Conservation (phyloP, 92 coral and sea anemone species). For the Scolanthus callimorphus region DNA sequence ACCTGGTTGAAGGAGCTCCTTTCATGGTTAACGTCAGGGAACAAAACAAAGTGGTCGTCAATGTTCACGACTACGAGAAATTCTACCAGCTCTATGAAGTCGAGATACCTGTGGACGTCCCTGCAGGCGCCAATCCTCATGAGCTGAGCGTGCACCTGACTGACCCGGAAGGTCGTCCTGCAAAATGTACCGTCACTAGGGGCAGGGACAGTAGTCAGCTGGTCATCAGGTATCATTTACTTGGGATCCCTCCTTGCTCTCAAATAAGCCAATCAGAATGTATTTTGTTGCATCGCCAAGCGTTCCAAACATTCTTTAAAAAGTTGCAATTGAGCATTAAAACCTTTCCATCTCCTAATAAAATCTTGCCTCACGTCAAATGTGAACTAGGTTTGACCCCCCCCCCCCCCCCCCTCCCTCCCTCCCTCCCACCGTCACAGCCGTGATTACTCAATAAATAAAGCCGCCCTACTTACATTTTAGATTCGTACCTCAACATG, state of each 20-base stretch:
- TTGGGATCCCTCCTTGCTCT: no score
- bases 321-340: no score
- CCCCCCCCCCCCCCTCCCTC: no score
- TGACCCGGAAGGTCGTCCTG: constrained; percentile 55
- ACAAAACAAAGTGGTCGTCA: constrained; percentile 42
- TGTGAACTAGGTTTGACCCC: no score
- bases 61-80: constrained; percentile 35
- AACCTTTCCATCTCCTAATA: no score
- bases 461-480: no score
- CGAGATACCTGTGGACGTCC: constrained; percentile 59
- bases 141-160: constrained; percentile 50
- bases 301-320: no score
- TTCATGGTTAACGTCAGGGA: constrained; percentile 81
- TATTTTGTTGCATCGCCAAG: no score
- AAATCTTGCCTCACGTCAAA: no score
- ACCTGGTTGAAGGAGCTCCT: constrained; percentile 93
- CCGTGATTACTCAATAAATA: no score
- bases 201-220: constrained; percentile 49
- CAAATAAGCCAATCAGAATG: no score
- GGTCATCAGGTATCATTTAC: constrained; percentile 63
- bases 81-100: constrained; percentile 57
- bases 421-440: no score
- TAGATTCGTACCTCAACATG: constrained; percentile 71
- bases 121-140: constrained; percentile 43
- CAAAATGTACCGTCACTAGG: constrained; percentile 33